Percentiles rank a stretch among this genome's conserved stretches.
Evolutionary conservation across 2,888 invertebrate species (phyloP).

Genomic region (Andrena bicolor): DNA sequence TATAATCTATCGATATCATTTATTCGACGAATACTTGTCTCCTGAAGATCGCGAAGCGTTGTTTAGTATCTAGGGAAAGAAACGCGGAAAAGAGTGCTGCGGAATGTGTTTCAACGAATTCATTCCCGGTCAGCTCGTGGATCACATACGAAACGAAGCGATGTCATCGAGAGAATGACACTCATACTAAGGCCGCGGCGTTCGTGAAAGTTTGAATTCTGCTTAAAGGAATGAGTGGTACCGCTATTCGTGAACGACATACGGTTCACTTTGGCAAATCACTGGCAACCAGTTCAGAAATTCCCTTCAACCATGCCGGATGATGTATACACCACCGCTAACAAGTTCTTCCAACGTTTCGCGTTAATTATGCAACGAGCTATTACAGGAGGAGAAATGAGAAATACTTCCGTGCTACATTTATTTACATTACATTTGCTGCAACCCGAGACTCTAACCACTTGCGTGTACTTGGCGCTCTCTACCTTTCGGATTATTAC

Average conservation of each 20-base stretch:
- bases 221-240: constrained; percentile 72
- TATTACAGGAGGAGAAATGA: not conserved
- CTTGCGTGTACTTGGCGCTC: not conserved
- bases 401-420: not conserved
- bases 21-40: not conserved
- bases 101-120: constrained; percentile 2
- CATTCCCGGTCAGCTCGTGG: constrained; percentile 28
- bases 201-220: constrained; percentile 72
- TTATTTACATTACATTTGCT: constrained; percentile 2
- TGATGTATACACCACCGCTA: constrained; percentile 24
- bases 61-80: not conserved
- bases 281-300: constrained; percentile 68
- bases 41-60: not conserved
- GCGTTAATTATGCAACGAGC: constrained; percentile 37
- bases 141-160: constrained; percentile 49
- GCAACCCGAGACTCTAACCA: not conserved
- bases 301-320: constrained; percentile 51
- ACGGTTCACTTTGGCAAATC: constrained; percentile 77
- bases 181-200: constrained; percentile 41
- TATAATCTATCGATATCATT: not conserved
- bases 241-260: constrained; percentile 83
- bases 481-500: not conserved
- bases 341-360: not conserved
- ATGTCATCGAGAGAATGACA: constrained; percentile 51
- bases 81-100: not conserved